phyloP scores from a whole-genome alignment of 2,113 vertebrate genomes.

The Hucho hucho region DNA sequence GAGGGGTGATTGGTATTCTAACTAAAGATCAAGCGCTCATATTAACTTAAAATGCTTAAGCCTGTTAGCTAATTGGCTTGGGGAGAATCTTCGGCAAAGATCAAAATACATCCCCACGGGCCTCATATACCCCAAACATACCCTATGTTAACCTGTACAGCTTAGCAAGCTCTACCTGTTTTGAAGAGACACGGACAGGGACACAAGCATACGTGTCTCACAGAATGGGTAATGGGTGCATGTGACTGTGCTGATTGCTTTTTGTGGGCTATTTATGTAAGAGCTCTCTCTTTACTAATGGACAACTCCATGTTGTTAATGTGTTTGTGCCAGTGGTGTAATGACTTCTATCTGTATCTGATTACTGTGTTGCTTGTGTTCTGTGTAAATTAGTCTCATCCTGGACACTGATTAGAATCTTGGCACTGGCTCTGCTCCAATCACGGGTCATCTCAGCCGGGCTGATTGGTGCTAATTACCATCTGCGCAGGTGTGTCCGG shows the following conservation, averaged over 20 bases:
- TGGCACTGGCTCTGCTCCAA: not conserved
- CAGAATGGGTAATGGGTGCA: not conserved
- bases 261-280: too few species aligned
- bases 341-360: too few species aligned
- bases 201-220: not conserved
- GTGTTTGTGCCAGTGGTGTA: too few species aligned
- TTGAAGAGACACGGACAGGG: not conserved
- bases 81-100: not conserved
- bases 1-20: not conserved
- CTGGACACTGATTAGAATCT: slow-evolving; percentile 23
- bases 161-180: too few species aligned
- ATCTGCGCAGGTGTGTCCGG: slow-evolving; percentile 69
- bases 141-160: too few species aligned
- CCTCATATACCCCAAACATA: too few species aligned
- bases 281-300: not conserved
- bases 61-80: slow-evolving; percentile 9
- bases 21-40: slow-evolving; percentile 4
- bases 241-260: too few species aligned
- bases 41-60: slow-evolving; percentile 24
- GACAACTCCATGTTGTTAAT: too few species aligned
- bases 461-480: slow-evolving; percentile 52
- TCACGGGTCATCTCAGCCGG: not conserved
- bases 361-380: slow-evolving; percentile 17
- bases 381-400: slow-evolving; percentile 21
- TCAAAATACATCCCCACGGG: not conserved